Evolutionary conservation across 2,113 vertebrate species (phyloP).

Genomic region (Trogon surrucura): DNA sequence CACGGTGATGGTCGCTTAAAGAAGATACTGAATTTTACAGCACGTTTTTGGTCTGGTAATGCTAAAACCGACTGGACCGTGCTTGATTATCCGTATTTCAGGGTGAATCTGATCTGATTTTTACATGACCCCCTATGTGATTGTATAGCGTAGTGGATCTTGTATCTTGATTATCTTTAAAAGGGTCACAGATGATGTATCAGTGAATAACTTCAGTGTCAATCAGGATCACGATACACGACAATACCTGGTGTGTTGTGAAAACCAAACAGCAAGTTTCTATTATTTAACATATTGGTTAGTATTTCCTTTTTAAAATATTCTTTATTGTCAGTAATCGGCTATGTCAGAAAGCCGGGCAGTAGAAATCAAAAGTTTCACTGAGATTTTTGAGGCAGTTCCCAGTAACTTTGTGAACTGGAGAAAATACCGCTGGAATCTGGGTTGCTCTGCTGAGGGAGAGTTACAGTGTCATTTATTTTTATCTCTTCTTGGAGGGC

Average conservation of each 20-base stretch:
- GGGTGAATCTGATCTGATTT: background rate
- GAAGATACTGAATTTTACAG: background rate
- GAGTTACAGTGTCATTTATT: background rate
- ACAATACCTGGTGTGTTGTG: background rate
- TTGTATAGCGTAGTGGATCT: background rate
- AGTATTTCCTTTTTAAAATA: background rate
- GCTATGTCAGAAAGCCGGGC: conserved; percentile 6
- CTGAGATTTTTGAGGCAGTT: background rate
- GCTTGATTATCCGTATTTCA: background rate
- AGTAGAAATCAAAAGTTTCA: conserved; percentile 35
- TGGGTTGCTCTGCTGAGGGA: conserved; percentile 28
- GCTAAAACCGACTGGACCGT: background rate
- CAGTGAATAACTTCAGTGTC: background rate
- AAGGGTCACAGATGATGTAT: background rate
- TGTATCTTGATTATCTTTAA: background rate
- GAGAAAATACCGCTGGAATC: conserved; percentile 3
- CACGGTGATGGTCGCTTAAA: background rate
- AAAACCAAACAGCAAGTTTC: background rate
- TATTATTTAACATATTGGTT: background rate
- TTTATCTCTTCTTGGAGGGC: conserved; percentile 32
- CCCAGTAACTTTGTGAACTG: background rate
- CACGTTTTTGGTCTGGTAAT: background rate
- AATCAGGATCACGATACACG: background rate
- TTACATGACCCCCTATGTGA: background rate
- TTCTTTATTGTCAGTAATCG: conserved; percentile 20